Conservation (phyloP, 2,888 invertebrate species). For the Ectobius pallidus region DNA sequence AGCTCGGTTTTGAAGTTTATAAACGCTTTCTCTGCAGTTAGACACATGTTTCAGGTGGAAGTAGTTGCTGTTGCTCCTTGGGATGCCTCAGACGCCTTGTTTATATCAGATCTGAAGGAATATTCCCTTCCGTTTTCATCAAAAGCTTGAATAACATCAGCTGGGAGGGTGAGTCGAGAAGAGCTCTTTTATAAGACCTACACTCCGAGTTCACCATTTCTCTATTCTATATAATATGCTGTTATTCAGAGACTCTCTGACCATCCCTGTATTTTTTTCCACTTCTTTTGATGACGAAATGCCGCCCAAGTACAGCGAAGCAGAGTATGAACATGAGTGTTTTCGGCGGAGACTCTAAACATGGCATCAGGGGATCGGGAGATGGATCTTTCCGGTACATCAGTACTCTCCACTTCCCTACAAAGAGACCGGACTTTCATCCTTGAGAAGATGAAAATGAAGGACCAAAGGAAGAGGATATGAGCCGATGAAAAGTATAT, state of each 20-base stretch:
- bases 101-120: too few species aligned
- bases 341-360: neutral
- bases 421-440: neutral
- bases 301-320: neutral
- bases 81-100: too few species aligned
- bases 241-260: slow-evolving; percentile 9
- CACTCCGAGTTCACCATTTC: neutral
- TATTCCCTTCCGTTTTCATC: too few species aligned
- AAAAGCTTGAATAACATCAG: too few species aligned
- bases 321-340: neutral
- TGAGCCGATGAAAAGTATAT: too few species aligned
- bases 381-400: slow-evolving; percentile 21
- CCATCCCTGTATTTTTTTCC: slow-evolving; percentile 9
- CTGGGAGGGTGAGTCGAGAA: neutral
- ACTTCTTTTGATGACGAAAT: slow-evolving; percentile 5
- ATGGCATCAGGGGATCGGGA: slow-evolving; percentile 14
- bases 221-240: neutral
- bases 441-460: slow-evolving; percentile 20
- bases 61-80: too few species aligned
- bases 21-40: too few species aligned
- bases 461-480: neutral
- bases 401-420: neutral
- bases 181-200: neutral
- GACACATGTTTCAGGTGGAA: too few species aligned
- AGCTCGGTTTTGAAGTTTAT: too few species aligned